A percentile compares a stretch with the other conserved stretches of the same genome.
Conservation (phyloP, 2,113 vertebrate genomes). For the Rhombomys opimus region DNA sequence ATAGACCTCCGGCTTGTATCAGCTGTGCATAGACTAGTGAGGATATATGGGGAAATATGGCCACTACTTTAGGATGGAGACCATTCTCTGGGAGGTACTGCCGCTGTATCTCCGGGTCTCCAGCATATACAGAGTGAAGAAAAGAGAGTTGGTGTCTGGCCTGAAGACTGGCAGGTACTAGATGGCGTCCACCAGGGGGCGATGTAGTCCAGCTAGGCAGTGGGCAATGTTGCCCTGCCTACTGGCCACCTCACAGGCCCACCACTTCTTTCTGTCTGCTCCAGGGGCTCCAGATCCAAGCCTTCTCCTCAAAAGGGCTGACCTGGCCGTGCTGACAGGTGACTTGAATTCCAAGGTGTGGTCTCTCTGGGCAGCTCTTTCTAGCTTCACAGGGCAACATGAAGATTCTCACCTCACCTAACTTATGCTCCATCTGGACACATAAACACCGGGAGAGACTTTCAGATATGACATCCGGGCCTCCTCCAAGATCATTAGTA, state of each 20-base stretch:
- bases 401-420: neutral
- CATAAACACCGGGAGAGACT: neutral
- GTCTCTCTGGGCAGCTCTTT: neutral
- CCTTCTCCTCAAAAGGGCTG: neutral
- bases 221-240: neutral
- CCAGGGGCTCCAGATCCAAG: rapidly evolving
- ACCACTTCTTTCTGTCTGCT: neutral
- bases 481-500: neutral
- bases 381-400: neutral
- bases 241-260: too few species aligned
- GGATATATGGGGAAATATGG: neutral
- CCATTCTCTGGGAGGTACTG: neutral
- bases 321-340: neutral
- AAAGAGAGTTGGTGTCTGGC: too few species aligned
- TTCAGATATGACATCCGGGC: neutral
- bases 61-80: neutral
- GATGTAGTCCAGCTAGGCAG: neutral
- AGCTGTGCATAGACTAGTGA: neutral
- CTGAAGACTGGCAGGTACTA: rapidly evolving
- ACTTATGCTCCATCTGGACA: neutral
- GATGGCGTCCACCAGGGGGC: conserved; percentile 1
- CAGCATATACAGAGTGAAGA: neutral
- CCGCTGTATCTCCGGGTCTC: neutral
- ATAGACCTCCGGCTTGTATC: neutral
- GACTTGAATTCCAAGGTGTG: conserved; percentile 21